phyloP scores from a whole-genome alignment of 1,140 invertebrate species.

The Steinernema khuongi region DNA sequence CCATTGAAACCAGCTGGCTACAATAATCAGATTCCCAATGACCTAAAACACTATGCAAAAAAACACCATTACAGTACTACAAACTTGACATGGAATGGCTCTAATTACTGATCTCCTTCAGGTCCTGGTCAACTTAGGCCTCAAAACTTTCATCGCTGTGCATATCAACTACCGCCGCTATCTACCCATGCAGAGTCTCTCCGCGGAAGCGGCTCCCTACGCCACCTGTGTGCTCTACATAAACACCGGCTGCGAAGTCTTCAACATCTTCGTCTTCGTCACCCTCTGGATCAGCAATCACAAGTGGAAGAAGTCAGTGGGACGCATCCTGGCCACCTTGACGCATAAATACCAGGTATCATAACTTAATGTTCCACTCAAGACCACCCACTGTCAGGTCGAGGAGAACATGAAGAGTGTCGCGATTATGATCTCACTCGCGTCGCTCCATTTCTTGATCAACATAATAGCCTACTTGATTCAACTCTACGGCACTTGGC shows the following conservation, averaged over 20 bases:
- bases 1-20: no score
- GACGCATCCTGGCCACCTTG: neutral
- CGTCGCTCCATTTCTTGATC: neutral
- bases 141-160: neutral
- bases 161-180: neutral
- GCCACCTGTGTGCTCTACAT: neutral
- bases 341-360: conserved; percentile 1
- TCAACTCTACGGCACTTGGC: neutral
- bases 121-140: neutral
- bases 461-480: neutral
- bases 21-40: no score
- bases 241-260: neutral
- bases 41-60: no score
- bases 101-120: neutral
- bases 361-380: neutral
- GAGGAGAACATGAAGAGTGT: neutral
- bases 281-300: neutral
- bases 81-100: neutral
- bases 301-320: neutral
- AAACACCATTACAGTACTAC: no score
- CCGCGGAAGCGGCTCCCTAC: neutral
- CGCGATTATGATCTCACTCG: neutral
- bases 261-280: neutral
- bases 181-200: conserved; percentile 9
- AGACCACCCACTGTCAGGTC: neutral